A percentile compares a stretch with the other conserved stretches of the same genome.
These are phyloP conservation scores for Sinocyclocheilus rhinocerous DNA, from an alignment of 2,113 vertebrate genomes.

Conservation along the genomic window DNA sequence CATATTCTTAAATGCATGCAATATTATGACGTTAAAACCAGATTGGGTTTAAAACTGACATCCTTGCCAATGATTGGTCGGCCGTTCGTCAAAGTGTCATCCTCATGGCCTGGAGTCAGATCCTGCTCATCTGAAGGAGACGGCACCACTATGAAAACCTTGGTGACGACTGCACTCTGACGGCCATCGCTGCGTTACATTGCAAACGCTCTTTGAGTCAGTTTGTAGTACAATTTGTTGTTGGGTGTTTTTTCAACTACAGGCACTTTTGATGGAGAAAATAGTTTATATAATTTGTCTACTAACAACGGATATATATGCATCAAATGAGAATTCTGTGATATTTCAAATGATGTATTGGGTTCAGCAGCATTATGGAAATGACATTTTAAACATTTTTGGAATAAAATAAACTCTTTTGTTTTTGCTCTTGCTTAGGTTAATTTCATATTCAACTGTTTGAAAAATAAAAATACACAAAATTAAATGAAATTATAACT, in stretches of 20 bases:
- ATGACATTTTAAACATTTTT: neutral
- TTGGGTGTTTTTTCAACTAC: neutral
- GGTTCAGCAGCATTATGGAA: neutral
- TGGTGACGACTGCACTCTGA: slow-evolving; percentile 87
- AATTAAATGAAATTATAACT: neutral
- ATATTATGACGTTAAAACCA: neutral
- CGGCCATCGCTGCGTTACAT: slow-evolving; percentile 80
- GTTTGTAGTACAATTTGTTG: neutral
- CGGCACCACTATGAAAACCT: slow-evolving; percentile 84
- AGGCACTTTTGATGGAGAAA: neutral
- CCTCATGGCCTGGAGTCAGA: slow-evolving; percentile 63
- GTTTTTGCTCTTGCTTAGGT: neutral
- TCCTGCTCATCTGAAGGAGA: slow-evolving; percentile 55
- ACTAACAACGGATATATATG: neutral
- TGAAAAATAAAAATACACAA: neutral
- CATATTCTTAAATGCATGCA: neutral
- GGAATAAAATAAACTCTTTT: neutral
- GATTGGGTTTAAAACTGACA: slow-evolving; percentile 14
- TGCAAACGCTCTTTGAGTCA: neutral
- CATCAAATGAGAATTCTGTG: neutral
- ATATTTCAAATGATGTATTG: neutral
- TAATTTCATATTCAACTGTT: neutral
- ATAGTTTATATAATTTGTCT: neutral
- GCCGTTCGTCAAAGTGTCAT: slow-evolving; percentile 61
- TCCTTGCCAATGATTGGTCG: too few species aligned